Percentiles rank a stretch among this genome's conserved stretches.
Evolutionary conservation across 2,797 vertebrate species (phyloP).

Genomic region (Tiaroga cobitis): DNA sequence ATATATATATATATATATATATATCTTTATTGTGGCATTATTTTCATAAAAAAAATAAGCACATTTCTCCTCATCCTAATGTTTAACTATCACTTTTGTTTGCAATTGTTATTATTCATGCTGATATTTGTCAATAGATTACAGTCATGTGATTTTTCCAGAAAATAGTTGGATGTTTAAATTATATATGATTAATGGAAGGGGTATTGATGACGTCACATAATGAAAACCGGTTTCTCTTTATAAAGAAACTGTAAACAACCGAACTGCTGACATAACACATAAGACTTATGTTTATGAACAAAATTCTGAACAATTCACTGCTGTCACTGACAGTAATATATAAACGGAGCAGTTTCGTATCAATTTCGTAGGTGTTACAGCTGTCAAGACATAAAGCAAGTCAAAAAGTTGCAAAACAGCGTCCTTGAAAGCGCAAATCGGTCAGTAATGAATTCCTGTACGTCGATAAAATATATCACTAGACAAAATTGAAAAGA

Average conservation of each 20-base stretch:
- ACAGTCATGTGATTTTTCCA: neutral
- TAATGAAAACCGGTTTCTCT: neutral
- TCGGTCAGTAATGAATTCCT: neutral
- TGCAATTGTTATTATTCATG: neutral
- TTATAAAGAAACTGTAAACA: neutral
- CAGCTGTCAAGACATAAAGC: slow-evolving; percentile 8
- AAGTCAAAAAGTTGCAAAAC: slow-evolving; percentile 15
- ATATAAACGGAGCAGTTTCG: neutral
- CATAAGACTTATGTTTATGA: neutral
- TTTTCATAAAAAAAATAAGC: neutral
- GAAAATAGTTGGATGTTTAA: neutral
- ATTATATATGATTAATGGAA: neutral
- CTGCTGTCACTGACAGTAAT: neutral
- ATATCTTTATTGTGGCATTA: neutral
- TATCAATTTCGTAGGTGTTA: neutral
- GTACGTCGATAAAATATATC: neutral
- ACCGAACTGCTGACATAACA: neutral
- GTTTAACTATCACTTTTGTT: neutral
- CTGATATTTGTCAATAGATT: neutral
- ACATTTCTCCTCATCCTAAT: neutral
- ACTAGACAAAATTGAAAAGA: neutral
- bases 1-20: too few relatives aligned
- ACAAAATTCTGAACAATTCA: too few relatives aligned
- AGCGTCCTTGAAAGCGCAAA: neutral
- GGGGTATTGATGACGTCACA: slow-evolving; percentile 19